Evolutionary conservation across 2,797 vertebrate species (phyloP).

Genomic region (Balearica regulorum): DNA sequence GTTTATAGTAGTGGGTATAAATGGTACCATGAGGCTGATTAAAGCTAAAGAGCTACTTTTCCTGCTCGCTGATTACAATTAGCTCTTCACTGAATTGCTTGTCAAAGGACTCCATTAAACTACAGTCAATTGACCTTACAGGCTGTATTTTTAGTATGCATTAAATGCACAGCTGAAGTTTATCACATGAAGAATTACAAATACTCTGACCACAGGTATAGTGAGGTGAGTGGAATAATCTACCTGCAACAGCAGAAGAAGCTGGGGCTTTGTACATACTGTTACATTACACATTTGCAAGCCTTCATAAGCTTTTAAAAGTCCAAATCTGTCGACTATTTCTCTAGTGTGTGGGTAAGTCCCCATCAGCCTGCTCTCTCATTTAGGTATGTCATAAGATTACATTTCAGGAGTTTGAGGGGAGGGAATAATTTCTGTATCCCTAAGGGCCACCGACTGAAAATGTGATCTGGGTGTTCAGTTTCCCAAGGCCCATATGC

Average conservation of each 20-base stretch:
- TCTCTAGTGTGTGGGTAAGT: not conserved
- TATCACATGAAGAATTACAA: not conserved
- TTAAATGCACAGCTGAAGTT: not conserved
- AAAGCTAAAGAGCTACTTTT: slow-evolving; percentile 55
- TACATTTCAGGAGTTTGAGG: slow-evolving; percentile 1
- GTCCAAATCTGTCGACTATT: not conserved
- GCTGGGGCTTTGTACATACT: not conserved
- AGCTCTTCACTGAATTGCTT: slow-evolving; percentile 13
- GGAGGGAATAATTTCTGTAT: not conserved
- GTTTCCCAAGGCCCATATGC: not conserved
- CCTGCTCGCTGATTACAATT: slow-evolving; percentile 37
- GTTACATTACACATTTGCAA: not conserved
- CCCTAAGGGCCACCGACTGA: not conserved
- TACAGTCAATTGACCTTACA: slow-evolving; percentile 13
- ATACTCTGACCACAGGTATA: not conserved
- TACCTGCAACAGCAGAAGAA: not conserved
- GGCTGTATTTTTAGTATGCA: not conserved
- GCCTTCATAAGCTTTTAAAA: not conserved
- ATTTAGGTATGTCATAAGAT: slow-evolving; percentile 5
- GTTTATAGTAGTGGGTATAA: slow-evolving; percentile 33
- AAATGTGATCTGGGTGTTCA: not conserved
- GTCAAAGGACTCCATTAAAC: not conserved
- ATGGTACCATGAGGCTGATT: slow-evolving; percentile 59
- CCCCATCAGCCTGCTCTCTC: not conserved
- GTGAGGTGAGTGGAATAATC: not conserved